Percentiles rank a stretch among this genome's conserved stretches.
These are phyloP conservation scores for Enteromius unitaeniatus DNA, from an alignment of 2,797 vertebrate genomes.

Conservation along the genomic window DNA sequence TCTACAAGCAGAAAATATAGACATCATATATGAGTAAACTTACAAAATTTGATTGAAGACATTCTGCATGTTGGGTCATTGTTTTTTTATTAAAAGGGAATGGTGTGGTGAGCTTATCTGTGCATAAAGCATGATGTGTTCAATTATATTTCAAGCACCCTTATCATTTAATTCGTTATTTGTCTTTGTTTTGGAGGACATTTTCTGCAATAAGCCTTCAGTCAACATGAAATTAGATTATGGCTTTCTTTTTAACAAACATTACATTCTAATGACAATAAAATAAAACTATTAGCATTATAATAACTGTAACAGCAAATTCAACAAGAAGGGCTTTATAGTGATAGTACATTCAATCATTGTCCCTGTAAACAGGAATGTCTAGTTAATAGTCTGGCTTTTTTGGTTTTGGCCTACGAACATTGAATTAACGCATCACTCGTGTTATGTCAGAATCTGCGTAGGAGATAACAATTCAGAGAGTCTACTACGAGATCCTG, in stretches of 20 bases:
- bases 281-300: slow-evolving; percentile 3
- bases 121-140: neutral
- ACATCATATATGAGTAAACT: slow-evolving; percentile 24
- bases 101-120: neutral
- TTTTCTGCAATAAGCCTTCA: slow-evolving; percentile 3
- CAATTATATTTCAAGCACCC: slow-evolving; percentile 8
- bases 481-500: neutral
- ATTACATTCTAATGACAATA: slow-evolving; percentile 12
- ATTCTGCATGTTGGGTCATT: neutral
- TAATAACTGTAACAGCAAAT: slow-evolving; percentile 19
- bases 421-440: neutral
- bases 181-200: neutral
- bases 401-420: neutral
- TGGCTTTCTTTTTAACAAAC: slow-evolving; percentile 20
- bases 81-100: slow-evolving; percentile 11
- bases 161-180: neutral
- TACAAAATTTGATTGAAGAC: neutral
- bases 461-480: neutral
- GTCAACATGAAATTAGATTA: neutral
- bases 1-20: slow-evolving; percentile 12
- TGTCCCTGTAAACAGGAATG: slow-evolving; percentile 31
- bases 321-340: slow-evolving; percentile 14
- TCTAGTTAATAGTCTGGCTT: slow-evolving; percentile 20
- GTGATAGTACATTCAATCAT: slow-evolving; percentile 19
- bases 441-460: neutral